Evolutionary conservation across 2,888 invertebrate genomes (phyloP).

Genomic region (Cryptus viduatorius): DNA sequence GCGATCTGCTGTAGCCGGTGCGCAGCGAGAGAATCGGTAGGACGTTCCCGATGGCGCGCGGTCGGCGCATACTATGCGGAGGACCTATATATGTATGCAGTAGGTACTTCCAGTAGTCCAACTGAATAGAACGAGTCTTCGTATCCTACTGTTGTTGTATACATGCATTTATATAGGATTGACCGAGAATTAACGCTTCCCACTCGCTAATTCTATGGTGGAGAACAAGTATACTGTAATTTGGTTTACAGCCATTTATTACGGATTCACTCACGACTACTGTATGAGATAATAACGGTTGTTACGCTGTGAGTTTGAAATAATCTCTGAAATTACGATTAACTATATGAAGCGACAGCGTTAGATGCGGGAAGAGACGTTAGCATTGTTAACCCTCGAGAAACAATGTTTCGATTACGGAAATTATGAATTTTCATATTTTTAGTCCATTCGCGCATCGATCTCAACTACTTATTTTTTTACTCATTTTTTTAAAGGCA

Average conservation of each 20-base stretch:
- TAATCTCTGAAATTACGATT: background rate
- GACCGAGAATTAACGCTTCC: slow-evolving; percentile 62
- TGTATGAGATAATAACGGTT: slow-evolving; percentile 7
- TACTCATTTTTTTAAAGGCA: too few relatives aligned
- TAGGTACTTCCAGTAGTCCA: slow-evolving; percentile 57
- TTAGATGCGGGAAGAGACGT: too few relatives aligned
- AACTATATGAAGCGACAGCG: too few relatives aligned
- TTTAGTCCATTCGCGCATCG: too few relatives aligned
- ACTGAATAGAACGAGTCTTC: slow-evolving; percentile 47
- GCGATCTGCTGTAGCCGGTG: slow-evolving; percentile 45
- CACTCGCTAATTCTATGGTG: slow-evolving; percentile 59
- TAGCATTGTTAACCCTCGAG: too few relatives aligned
- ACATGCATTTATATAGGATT: background rate
- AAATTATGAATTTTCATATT: too few relatives aligned
- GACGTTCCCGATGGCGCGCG: slow-evolving; percentile 30
- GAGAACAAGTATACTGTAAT: slow-evolving; percentile 58
- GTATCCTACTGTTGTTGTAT: slow-evolving; percentile 25
- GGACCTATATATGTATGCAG: slow-evolving; percentile 40
- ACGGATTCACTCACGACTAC: slow-evolving; percentile 41
- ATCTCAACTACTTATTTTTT: too few relatives aligned
- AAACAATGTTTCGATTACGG: too few relatives aligned
- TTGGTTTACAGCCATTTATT: slow-evolving; percentile 47
- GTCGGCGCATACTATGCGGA: slow-evolving; percentile 20
- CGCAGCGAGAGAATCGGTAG: slow-evolving; percentile 61
- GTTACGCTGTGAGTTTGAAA: background rate